These are phyloP conservation scores for Dysmachus trigonus DNA, from an alignment of 2,888 invertebrate genomes.

Conservation along the genomic window DNA sequence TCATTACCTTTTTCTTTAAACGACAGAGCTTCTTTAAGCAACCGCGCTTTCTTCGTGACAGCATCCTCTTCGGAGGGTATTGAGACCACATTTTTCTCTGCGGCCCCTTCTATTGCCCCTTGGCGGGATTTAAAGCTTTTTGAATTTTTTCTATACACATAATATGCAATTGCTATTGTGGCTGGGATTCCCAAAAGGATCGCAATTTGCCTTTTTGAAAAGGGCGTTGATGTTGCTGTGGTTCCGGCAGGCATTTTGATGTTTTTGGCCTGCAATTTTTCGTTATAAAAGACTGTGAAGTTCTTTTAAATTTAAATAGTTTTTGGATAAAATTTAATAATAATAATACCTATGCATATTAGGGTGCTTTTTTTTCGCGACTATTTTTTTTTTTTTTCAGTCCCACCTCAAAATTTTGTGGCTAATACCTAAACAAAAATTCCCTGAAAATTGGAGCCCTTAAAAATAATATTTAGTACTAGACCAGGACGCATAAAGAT, in stretches of 20 bases:
- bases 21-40: slow-evolving; percentile 77
- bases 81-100: slow-evolving; percentile 70
- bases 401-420: too few species aligned
- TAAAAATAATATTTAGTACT: too few species aligned
- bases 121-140: slow-evolving; percentile 44
- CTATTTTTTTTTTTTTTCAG: too few species aligned
- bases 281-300: neutral
- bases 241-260: slow-evolving; percentile 87
- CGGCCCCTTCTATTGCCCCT: slow-evolving; percentile 68
- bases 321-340: too few species aligned
- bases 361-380: too few species aligned
- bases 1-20: slow-evolving; percentile 90
- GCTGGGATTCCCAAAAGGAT: slow-evolving; percentile 84
- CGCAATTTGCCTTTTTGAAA: slow-evolving; percentile 80
- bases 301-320: neutral
- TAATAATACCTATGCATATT: too few species aligned
- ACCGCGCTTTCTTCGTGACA: slow-evolving; percentile 53
- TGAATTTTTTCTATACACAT: slow-evolving; percentile 58
- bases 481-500: too few species aligned
- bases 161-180: slow-evolving; percentile 82
- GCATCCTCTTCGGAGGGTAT: slow-evolving; percentile 60
- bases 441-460: too few species aligned
- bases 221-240: slow-evolving; percentile 82
- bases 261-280: slow-evolving; percentile 64
- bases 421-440: too few species aligned